Evolutionary conservation across 2,797 vertebrate species (phyloP), one percentile per base, ranked within the genome.

Genomic region (Iguana delicatissima): DNA sequence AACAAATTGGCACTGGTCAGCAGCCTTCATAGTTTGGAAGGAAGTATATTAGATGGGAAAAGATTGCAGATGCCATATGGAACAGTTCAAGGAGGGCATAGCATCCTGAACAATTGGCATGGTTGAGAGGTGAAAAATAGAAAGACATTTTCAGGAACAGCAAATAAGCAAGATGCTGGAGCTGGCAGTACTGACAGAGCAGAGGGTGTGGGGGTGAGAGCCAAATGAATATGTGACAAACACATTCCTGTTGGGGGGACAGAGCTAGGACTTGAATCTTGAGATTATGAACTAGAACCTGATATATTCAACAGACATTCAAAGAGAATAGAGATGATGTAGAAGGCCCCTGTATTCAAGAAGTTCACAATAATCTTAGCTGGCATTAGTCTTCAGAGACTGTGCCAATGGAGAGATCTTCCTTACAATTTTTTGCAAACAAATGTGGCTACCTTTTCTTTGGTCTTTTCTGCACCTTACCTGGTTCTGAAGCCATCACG

Each of bases 121-220:
- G 80, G 64, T 29, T 35, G 24, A 82, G 55, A 76, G 72, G 59
- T 50, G 77, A 24, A 18, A 55, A 85, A 88, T 16, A 84, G 82
- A 69, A 72, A 69, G 67, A 80, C 82, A 72, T 91, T 90, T 88
- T 52, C 82, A 73, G 76, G 80, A 74, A 88, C 32, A 91, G 64
- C 85, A 87, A 87, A 83, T 69, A 83, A 88, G 81, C 86, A 88
- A 91, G 52, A 85, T 20, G 22, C 69, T 62, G 81, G 62, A 91
- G 35, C 24, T 88, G 86, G 90, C 86, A 90, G 62, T 87, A 55
- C 80, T 80, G 81, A 69, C 59, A 84, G 81, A 88, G 86, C 86
- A 91, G 90, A 91, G 86, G 86, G 86, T 91, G 90, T 84, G 86
- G 86, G 90, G 86, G 86, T 91, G 90, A 91, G 73, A 84, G 62